phyloP scores from a whole-genome alignment of 1,140 invertebrate genomes.

The Trichomalopsis sarcophagae region DNA sequence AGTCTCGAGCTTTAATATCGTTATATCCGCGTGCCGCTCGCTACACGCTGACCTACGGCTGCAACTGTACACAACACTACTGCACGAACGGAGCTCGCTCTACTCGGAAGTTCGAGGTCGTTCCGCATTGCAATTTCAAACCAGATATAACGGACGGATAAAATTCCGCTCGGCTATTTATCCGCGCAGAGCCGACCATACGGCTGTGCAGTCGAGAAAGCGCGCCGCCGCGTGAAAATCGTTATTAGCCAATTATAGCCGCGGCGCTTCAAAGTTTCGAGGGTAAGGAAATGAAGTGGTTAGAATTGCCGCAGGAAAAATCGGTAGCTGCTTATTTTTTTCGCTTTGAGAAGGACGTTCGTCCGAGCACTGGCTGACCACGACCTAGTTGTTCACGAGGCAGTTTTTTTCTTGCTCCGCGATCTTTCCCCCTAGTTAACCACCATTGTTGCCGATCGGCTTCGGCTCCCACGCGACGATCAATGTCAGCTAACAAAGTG shows the following conservation, averaged over 20 bases:
- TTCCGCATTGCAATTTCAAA: constrained; percentile 52
- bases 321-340: background rate
- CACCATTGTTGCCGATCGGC: background rate
- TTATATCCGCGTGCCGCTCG: background rate
- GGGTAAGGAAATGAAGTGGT: background rate
- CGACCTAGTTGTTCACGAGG: constrained; percentile 1
- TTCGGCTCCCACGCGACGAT: background rate
- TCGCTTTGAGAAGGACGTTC: background rate
- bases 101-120: constrained; percentile 62
- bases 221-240: background rate
- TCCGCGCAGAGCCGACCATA: background rate
- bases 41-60: constrained; percentile 21
- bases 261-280: background rate
- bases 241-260: constrained; percentile 24
- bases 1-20: constrained; percentile 4
- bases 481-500: background rate
- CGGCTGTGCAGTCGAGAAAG: constrained; percentile 34
- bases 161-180: constrained; percentile 34
- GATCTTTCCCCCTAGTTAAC: background rate
- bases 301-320: background rate
- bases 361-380: background rate
- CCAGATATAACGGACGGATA: background rate
- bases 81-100: background rate
- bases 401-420: background rate
- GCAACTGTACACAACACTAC: background rate